phyloP scores from a whole-genome alignment of 2,113 vertebrate genomes.

The Oryzias celebensis region DNA sequence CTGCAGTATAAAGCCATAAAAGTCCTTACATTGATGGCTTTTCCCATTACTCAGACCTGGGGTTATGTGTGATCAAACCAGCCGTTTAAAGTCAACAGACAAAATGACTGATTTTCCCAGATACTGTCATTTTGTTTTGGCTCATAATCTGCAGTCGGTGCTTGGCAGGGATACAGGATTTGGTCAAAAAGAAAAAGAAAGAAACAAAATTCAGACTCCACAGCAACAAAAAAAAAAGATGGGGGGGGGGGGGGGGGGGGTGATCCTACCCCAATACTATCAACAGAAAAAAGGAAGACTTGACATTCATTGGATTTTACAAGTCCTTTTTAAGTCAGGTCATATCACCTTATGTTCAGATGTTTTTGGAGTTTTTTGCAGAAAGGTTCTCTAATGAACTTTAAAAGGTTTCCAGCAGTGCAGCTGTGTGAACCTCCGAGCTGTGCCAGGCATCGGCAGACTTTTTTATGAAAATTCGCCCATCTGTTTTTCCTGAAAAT shows the following conservation, averaged over 20 bases:
- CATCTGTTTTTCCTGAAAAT: background rate
- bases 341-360: constrained; percentile 1
- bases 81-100: constrained; percentile 3
- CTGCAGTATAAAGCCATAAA: background rate
- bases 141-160: background rate
- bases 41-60: background rate
- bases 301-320: constrained; percentile 7
- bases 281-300: background rate
- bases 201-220: background rate
- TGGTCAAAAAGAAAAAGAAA: background rate
- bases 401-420: constrained; percentile 22
- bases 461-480: constrained; percentile 19
- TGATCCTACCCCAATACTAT: background rate
- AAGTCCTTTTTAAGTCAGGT: constrained; percentile 10
- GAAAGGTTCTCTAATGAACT: constrained; percentile 27
- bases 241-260: no score
- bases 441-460: constrained; percentile 9
- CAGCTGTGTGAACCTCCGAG: constrained; percentile 7
- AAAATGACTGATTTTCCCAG: background rate
- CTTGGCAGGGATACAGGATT: background rate
- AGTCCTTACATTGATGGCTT: constrained; percentile 4
- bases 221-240: background rate
- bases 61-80: background rate
- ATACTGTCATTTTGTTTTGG: background rate
- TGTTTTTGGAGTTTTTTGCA: background rate